Base-by-base conservation (phyloP, 2,797 vertebrate genomes). In the Gymnopithys bicolor region DNA sequence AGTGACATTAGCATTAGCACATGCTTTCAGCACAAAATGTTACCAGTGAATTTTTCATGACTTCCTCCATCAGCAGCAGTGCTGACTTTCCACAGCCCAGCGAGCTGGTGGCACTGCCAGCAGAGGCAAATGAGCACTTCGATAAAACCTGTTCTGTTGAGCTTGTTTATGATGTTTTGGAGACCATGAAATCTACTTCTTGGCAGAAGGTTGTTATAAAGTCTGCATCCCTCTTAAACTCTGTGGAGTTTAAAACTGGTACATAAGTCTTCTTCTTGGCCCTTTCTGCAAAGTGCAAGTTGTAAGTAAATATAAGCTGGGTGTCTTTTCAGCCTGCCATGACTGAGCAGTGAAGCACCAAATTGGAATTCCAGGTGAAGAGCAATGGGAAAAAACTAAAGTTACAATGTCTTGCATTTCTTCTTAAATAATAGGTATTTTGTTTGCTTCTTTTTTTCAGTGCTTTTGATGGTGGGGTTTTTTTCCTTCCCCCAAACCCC, bases 1-100 rank as follows among this genome's bases (percentile, higher is more conserved):
- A 51, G 60, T 43, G 49, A 85, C 95, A 90, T 89, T 76, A 95
- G 33, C 78, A 58, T 87, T 82, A 94, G 30, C 68, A 64, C 64
- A 68, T 19, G 17, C 81, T 92, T 87, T 69, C 71, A 85, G 84
- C 74, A 63, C 76, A 84, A 75, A 95, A 71, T 76, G 64, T 90
- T 92, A 94, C 70, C 70, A 87, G 95, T 91, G 89, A 94, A 77
- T 91, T 95, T 95, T 97, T 93, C 73, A 92, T 96, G 22, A 73
- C 52, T 90, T 79, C 32, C 63, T 90, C 70, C 89, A 73, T 6
- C 27, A 77, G 9, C 64, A 78, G 56, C 56, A 37, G 49, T 13
- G 52, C 70, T 80, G 43, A 58, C 25, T 85, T 68, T 67, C 46
- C 28, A 5, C 9, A 69, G 60, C 45, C 88, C 59, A 51, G 46